These are phyloP conservation scores for Echinops telfairi DNA, from an alignment of 2,113 vertebrate genomes.

Conservation along the genomic window DNA sequence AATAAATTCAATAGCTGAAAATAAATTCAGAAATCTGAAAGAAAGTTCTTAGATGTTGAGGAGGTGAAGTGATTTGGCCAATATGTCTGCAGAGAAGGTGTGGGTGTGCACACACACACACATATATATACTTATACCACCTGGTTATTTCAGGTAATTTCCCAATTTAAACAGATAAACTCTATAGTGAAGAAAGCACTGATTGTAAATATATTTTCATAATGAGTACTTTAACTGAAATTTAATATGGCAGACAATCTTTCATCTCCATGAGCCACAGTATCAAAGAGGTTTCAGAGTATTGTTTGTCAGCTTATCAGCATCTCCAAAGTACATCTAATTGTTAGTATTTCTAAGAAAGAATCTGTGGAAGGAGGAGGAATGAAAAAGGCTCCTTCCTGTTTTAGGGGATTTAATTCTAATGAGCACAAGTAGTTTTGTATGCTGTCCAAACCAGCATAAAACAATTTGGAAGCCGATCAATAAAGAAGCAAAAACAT, in stretches of 20 bases:
- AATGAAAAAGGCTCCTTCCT: background rate
- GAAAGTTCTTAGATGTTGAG: background rate
- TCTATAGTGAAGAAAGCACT: background rate
- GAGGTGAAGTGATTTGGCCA: background rate
- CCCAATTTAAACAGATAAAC: conserved; percentile 60
- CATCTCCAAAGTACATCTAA: conserved; percentile 44
- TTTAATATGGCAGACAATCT: background rate
- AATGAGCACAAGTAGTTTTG: background rate
- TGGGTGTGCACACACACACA: too few relatives aligned
- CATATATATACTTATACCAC: background rate
- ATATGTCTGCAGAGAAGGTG: background rate
- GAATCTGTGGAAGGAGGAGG: background rate
- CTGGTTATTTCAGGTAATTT: conserved; percentile 36
- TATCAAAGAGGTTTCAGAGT: conserved; percentile 4
- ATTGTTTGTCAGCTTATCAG: background rate
- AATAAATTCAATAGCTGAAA: conserved; percentile 20
- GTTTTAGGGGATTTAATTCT: background rate
- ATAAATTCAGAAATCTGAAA: conserved; percentile 43
- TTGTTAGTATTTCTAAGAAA: conserved; percentile 24
- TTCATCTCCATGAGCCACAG: conserved; percentile 45
- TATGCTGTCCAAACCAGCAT: background rate
- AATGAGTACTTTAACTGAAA: background rate
- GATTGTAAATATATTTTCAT: conserved; percentile 24
- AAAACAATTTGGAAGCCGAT: background rate
- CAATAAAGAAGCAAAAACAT: conserved; percentile 4